Conservation (phyloP, 1,140 invertebrate genomes). For the Drosophila ogumai region DNA sequence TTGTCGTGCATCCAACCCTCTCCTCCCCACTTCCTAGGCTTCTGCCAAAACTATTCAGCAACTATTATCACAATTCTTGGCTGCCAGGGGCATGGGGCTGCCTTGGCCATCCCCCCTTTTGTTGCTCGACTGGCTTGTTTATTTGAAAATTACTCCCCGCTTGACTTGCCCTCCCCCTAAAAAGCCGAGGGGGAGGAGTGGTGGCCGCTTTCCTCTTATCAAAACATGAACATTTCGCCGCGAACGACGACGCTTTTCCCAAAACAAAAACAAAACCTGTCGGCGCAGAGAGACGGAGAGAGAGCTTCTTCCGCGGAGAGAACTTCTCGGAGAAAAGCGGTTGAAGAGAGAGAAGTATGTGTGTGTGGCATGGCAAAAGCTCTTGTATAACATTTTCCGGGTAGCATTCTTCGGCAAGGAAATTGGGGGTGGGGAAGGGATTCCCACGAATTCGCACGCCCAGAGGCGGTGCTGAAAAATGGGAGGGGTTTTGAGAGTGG, state of each 20-base stretch:
- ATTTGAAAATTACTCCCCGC: conserved; percentile 64
- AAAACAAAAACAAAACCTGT: conserved; percentile 65
- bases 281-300: conserved; percentile 40
- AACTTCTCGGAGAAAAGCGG: conserved; percentile 19
- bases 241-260: conserved; percentile 50
- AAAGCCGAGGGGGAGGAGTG: not conserved
- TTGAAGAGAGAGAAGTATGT: conserved; percentile 6
- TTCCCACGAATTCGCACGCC: conserved; percentile 37
- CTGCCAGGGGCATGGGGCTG: conserved; percentile 1
- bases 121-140: conserved; percentile 54
- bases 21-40: conserved; percentile 11
- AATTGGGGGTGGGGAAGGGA: conserved; percentile 17
- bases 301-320: conserved; percentile 31
- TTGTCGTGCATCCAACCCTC: not conserved
- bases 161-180: conserved; percentile 18
- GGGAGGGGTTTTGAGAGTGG: not conserved
- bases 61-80: conserved; percentile 66
- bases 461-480: conserved; percentile 29
- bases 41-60: conserved; percentile 48
- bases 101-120: conserved; percentile 9
- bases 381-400: conserved; percentile 61
- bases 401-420: conserved; percentile 17
- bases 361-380: conserved; percentile 54
- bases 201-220: conserved; percentile 54
- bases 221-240: conserved; percentile 62